A percentile compares a stretch with the other conserved stretches of the same genome.
Evolutionary conservation across 2,888 invertebrate species (phyloP).

Genomic region (Cordilura impudica): DNA sequence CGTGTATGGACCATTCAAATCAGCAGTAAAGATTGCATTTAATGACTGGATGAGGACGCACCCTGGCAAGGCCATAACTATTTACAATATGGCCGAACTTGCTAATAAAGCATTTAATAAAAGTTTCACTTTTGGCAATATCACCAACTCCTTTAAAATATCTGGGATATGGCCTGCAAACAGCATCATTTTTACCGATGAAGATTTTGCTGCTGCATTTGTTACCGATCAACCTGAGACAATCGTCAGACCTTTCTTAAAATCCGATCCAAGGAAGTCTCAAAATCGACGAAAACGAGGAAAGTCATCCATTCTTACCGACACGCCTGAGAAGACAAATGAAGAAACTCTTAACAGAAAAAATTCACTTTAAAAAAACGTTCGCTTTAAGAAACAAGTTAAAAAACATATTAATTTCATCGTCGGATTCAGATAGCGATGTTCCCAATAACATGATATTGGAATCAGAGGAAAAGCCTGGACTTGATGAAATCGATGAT

Average conservation of each 20-base stretch:
- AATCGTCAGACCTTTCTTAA: constrained; percentile 19
- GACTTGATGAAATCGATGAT: no score
- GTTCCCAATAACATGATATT: no score
- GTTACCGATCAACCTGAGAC: constrained; percentile 33
- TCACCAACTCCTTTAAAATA: constrained; percentile 37
- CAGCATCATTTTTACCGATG: constrained; percentile 44
- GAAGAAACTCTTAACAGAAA: no score
- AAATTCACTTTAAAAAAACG: no score
- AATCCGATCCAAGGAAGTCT: no score
- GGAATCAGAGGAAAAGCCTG: no score
- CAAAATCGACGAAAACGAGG: no score
- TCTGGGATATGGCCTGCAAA: constrained; percentile 40
- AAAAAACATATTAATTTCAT: no score
- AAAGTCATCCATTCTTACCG: no score
- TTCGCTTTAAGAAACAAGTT: no score
- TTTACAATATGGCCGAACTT: constrained; percentile 43
- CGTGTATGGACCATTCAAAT: constrained; percentile 41
- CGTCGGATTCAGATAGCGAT: no score
- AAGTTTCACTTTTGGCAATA: constrained; percentile 40
- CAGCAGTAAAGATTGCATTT: constrained; percentile 35
- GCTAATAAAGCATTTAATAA: constrained; percentile 41
- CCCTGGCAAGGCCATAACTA: constrained; percentile 52
- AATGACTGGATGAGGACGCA: constrained; percentile 45
- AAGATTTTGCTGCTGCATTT: constrained; percentile 49
- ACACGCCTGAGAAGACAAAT: no score